Base-by-base conservation (phyloP, 2,113 vertebrate genomes). In the Nematolebias whitei region DNA sequence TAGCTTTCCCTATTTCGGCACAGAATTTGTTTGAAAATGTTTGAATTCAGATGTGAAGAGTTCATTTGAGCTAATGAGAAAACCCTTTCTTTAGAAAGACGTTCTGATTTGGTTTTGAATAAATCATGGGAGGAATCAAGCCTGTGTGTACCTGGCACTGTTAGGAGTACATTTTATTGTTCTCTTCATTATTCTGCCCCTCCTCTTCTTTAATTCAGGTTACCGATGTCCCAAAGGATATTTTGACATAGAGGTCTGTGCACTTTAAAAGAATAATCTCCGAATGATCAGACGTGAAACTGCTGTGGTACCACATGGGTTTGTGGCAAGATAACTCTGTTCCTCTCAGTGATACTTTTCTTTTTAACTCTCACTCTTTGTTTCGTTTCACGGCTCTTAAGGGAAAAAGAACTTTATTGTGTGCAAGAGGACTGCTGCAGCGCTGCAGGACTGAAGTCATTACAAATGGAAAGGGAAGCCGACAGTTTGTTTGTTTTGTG, bases 41-140 rank as follows among this genome's bases (percentile, higher is more conserved):
- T 72, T 70, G 87, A 93, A 95, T 92, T 79, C 83, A 88, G 88
- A 63, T 8, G 23, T 63, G 89, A 80, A 87, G 87, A 81, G 80
- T 71, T 71, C 76, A 63, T 74, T 62, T 47, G 53, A 68, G 67
- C 11, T 35, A 38, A 5, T 38, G 40, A 59, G 59, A 58, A 78
- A 79, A 75, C 56, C 51, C 74, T 80, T 85, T 86, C 71, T 87
- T 78, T 5, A 71, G 71, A 60, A 68, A 72, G 71, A 70, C 83
- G 77, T 76, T 86, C 75, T 79, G 81, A 73, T 69, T 80, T 45
- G 43, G 18, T 47, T 73, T 43, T 69, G 68, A 84, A 51, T 66
- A 71, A 71, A 38, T 54, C 51, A 1, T 29, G 41, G 62, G 45
- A 44, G 63, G 52, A 53, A 18, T 50, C 40, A 0, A 23, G 16